Percentiles rank a stretch among this genome's conserved stretches.
These are phyloP conservation scores for Diachasmimorpha longicaudata DNA, from an alignment of 1,140 invertebrate species.

Conservation along the genomic window DNA sequence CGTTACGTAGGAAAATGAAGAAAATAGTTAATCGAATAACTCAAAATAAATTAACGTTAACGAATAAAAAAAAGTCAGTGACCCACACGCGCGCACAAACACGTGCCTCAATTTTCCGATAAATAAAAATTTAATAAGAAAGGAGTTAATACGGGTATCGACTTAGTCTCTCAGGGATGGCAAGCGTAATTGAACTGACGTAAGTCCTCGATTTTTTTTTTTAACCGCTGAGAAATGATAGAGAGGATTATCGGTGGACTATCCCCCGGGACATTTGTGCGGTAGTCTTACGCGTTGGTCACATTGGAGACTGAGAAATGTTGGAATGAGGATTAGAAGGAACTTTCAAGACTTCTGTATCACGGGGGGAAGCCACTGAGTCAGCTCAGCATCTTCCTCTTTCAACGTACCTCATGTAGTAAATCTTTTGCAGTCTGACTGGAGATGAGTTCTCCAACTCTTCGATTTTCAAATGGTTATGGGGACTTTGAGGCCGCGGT, in stretches of 20 bases:
- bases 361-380: neutral
- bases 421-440: neutral
- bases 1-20: no score
- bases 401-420: neutral
- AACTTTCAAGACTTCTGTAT: slow-evolving; percentile 14
- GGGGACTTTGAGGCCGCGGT: neutral
- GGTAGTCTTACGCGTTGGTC: neutral
- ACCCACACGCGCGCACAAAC: no score
- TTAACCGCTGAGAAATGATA: slow-evolving; percentile 32
- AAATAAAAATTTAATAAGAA: no score
- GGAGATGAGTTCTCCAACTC: neutral
- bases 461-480: neutral
- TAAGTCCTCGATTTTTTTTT: slow-evolving; percentile 48
- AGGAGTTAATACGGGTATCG: no score
- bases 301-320: slow-evolving; percentile 8
- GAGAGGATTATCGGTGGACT: slow-evolving; percentile 43
- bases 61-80: no score
- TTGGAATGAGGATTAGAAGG: slow-evolving; percentile 5
- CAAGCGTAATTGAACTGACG: slow-evolving; percentile 47
- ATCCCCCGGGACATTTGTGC: slow-evolving; percentile 38
- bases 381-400: neutral
- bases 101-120: no score
- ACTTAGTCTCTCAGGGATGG: slow-evolving; percentile 19
- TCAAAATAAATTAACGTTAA: no score
- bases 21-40: no score